Conservation (phyloP, 2,797 vertebrate genomes). For the Sebastes umbrosus region DNA sequence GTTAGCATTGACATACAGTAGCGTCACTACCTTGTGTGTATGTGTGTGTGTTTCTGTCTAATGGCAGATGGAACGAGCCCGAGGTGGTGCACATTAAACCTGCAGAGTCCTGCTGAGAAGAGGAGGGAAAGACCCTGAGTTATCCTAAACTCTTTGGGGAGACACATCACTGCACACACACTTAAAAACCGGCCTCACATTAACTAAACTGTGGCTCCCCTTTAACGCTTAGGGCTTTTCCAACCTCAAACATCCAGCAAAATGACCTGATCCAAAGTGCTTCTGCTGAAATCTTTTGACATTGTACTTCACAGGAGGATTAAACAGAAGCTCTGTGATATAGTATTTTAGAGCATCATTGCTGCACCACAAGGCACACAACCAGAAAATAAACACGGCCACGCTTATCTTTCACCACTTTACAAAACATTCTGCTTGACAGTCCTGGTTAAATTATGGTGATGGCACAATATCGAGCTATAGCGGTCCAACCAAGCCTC, state of each 20-base stretch:
- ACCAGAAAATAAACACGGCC: constrained; percentile 26
- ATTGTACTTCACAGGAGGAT: not conserved
- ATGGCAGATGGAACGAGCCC: constrained; percentile 65
- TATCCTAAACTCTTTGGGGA: constrained; percentile 55
- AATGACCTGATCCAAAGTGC: constrained; percentile 19
- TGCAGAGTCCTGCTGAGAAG: constrained; percentile 52
- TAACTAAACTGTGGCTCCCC: constrained; percentile 41
- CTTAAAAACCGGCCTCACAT: constrained; percentile 46
- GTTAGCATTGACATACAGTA: constrained; percentile 17
- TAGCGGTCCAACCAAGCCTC: constrained; percentile 23
- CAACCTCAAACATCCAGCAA: constrained; percentile 48
- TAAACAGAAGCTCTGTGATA: constrained; percentile 16
- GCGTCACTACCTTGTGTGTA: not conserved
- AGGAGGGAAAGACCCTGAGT: constrained; percentile 32
- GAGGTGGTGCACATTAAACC: constrained; percentile 37
- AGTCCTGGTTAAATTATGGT: constrained; percentile 24
- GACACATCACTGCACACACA: constrained; percentile 37
- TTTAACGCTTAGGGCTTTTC: constrained; percentile 55
- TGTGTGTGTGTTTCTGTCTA: constrained; percentile 38
- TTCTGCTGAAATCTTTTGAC: not conserved
- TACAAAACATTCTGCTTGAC: constrained; percentile 35
- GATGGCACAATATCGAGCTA: constrained; percentile 9
- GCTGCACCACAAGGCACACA: not conserved
- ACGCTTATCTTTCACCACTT: constrained; percentile 31
- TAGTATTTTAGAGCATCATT: constrained; percentile 10